A percentile compares a stretch with the other conserved stretches of the same genome.
Evolutionary conservation across 2,797 vertebrate species (phyloP).

Genomic region (Dipus sagitta): DNA sequence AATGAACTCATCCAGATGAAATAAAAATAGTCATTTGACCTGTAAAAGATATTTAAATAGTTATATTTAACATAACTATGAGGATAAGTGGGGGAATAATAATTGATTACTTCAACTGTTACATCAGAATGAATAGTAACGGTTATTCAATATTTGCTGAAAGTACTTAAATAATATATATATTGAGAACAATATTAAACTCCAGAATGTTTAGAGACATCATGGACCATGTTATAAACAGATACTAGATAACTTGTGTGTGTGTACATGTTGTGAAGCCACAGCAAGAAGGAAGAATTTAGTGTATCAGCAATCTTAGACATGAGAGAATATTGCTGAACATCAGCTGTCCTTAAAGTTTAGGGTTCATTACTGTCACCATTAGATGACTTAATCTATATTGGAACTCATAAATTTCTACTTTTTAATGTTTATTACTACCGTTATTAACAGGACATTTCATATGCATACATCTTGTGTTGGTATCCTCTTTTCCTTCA

Average conservation of each 20-base stretch:
- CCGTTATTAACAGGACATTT: too few species aligned
- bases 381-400: neutral
- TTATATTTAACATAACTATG: neutral
- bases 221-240: neutral
- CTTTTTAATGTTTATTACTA: neutral
- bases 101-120: neutral
- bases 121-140: neutral
- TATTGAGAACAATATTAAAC: neutral
- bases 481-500: too few species aligned
- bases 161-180: constrained; percentile 3
- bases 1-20: constrained; percentile 28
- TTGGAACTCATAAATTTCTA: neutral
- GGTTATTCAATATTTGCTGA: neutral
- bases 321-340: neutral
- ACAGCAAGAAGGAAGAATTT: neutral
- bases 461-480: too few species aligned
- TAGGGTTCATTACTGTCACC: neutral
- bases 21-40: neutral
- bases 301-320: neutral
- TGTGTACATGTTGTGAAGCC: neutral
- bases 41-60: neutral
- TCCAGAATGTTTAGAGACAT: neutral
- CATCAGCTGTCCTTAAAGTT: neutral
- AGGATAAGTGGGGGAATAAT: neutral
- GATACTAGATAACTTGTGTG: neutral